Base-by-base conservation (phyloP, 2,888 invertebrate species). In the Heteromyza rotundicornis region DNA sequence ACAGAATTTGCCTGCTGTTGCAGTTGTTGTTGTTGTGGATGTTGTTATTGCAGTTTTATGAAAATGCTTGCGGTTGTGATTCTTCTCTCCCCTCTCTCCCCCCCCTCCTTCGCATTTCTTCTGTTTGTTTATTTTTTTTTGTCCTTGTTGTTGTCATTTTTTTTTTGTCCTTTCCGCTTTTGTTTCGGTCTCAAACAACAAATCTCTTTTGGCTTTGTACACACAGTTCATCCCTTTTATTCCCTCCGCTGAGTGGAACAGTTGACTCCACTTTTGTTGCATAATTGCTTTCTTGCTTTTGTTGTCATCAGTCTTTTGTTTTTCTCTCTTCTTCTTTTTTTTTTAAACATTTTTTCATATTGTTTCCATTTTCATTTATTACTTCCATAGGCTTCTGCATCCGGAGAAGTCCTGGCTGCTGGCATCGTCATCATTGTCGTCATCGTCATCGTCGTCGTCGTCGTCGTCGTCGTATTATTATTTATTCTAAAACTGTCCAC, bases 251-350 rank as follows among this genome's bases (percentile, higher is more conserved):
- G 47, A 49, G 35, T 8, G 50, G 22, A 56, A 47, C 57, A 49
- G 49, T 49, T 57, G 57, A 57, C 57, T 57, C 27, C 24, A 57
- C 49, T 27, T 57, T 57, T 57, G 57, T 50, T 57, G 57, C 57
- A 57, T 57, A 57, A 57, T 57, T 57, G 57, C 57, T 57, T 57
- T 57, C 50, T 16, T n/a, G n/a, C n/a, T 57, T 57, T 57, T 47
- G 47, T 47, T 47, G 47, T 47, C 47, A 47, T 47, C 20, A 5
- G 8, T 2, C 47, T 19, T 47, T 47, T 47, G 17, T 17, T 47
- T 40, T 40, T 17, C 47, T 19, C 19, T 47, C 19, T 3, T 47
- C 5, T 40, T 14, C 14, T 47, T 47, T 47, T 3, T 19, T 17
- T n/a, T 40, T 24, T 50, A 23, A 22, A 17, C 49, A 49, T 59